These are phyloP conservation scores for Anastrepha ludens DNA, from an alignment of 1,140 invertebrate genomes.

Conservation along the genomic window DNA sequence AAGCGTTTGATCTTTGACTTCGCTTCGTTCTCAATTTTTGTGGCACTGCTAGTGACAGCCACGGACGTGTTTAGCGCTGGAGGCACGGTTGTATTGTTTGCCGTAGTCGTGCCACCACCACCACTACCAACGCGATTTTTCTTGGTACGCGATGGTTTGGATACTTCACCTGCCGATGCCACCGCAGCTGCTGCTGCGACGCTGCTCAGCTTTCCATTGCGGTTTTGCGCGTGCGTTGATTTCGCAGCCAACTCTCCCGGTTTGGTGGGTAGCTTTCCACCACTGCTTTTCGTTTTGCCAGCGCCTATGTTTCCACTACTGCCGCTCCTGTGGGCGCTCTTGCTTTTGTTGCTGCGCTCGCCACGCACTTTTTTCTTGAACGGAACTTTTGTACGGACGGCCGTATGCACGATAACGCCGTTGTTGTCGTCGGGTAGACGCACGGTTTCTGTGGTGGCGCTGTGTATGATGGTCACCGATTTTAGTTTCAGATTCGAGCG, in stretches of 20 bases:
- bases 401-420: conserved; percentile 84
- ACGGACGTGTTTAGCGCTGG: neutral
- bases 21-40: conserved; percentile 70
- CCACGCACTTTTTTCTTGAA: conserved; percentile 84
- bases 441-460: conserved; percentile 88
- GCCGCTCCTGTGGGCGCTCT: conserved; percentile 50
- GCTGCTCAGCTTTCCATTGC: neutral
- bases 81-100: neutral
- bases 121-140: conserved; percentile 61
- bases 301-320: conserved; percentile 44
- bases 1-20: conserved; percentile 73
- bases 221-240: conserved; percentile 19
- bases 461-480: conserved; percentile 89
- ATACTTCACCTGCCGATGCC: conserved; percentile 57
- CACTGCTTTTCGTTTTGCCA: conserved; percentile 1
- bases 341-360: conserved; percentile 73
- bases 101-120: conserved; percentile 53
- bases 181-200: neutral
- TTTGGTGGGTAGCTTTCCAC: neutral
- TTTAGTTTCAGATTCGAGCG: conserved; percentile 85
- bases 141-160: conserved; percentile 63
- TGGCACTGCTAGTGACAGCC: neutral
- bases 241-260: neutral
- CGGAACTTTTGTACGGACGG: conserved; percentile 83
- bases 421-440: conserved; percentile 84